Evolutionary conservation across 1,140 invertebrate genomes (phyloP), one percentile per base, ranked within the genome.

Genomic region (Bicyclus anynana): DNA sequence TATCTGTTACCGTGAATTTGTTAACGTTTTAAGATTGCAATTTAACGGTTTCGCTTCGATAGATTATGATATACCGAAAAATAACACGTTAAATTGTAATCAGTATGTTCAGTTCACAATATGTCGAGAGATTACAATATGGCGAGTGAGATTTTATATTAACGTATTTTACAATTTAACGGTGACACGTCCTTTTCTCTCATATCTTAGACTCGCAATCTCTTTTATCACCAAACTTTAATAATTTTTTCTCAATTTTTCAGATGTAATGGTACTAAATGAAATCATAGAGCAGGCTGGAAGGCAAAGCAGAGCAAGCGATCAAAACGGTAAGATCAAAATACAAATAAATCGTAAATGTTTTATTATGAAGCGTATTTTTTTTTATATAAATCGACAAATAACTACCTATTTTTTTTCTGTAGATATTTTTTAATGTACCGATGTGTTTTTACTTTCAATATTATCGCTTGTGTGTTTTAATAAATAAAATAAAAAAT

Each of bases 211-310:
- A n/a, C n/a, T n/a, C n/a, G n/a, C n/a, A n/a, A n/a, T n/a, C n/a
- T n/a, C n/a, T n/a, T n/a, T n/a, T 0, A 4, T 12, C 2, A 1
- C 2, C n/a, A 12, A 33, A 33, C n/a, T 16, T 52, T 3, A 53
- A 29, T 51, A 16, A 55, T 23, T 59, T 40, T 29, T 33, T 62
- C 35, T 44, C 38, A 18, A 50, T 44, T 92, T n/a, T 91, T 14
- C 89, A 99, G 97, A 99, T 92, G 97, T 99, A 47, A 97, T 98
- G 96, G 97, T 98, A 59, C 89, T 99, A 66, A 98, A 98, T 86
- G 97, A 99, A 84, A 98, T 99, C 64, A 97, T 99, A 66, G 97
- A 98, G 85, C 97, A 98, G 91, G 97, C 97, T 23, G 96, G 84
- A 13, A 68, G 84, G 56, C 83, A 86, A 53, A 97, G 96, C 89